Conservation (phyloP, 2,113 vertebrate genomes). For the Triplophysa rosa region DNA sequence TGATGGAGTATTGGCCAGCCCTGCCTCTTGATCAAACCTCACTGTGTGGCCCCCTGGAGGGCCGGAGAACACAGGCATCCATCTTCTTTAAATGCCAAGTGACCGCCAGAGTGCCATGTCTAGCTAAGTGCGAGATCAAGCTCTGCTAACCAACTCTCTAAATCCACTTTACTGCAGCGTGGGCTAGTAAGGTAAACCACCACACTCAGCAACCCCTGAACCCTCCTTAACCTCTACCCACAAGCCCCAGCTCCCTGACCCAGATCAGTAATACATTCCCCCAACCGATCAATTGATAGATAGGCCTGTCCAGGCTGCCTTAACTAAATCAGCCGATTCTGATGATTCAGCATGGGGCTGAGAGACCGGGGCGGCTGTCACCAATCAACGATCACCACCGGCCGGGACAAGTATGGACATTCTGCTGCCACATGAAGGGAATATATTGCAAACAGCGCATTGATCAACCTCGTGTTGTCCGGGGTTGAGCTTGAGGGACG, state of each 20-base stretch:
- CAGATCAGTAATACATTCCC: conserved; percentile 65
- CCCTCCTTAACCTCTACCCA: conserved; percentile 32
- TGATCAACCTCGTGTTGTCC: conserved; percentile 75
- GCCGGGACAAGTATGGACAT: conserved; percentile 72
- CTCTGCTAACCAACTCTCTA: conserved; percentile 65
- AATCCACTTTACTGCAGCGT: conserved; percentile 62
- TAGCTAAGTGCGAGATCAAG: conserved; percentile 70
- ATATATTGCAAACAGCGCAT: conserved; percentile 75
- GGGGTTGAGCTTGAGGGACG: conserved; percentile 54
- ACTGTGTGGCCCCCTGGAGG: conserved; percentile 14
- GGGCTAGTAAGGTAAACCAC: not conserved
- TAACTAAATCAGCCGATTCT: conserved; percentile 69
- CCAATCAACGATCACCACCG: conserved; percentile 71
- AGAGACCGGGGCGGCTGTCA: conserved; percentile 72
- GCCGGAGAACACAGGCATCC: conserved; percentile 24
- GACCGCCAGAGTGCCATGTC: conserved; percentile 64
- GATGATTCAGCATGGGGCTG: conserved; percentile 75
- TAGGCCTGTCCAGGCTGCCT: conserved; percentile 65
- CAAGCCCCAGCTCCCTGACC: conserved; percentile 66
- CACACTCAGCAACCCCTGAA: not conserved
- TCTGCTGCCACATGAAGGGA: conserved; percentile 71
- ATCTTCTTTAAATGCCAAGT: conserved; percentile 55
- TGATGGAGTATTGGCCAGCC: not conserved
- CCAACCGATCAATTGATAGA: conserved; percentile 70
- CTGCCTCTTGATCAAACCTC: conserved; percentile 47